A percentile compares a stretch with the other conserved stretches of the same genome.
Evolutionary conservation across 2,113 vertebrate genomes (phyloP).

Genomic region (Muntiacus muntjak): DNA sequence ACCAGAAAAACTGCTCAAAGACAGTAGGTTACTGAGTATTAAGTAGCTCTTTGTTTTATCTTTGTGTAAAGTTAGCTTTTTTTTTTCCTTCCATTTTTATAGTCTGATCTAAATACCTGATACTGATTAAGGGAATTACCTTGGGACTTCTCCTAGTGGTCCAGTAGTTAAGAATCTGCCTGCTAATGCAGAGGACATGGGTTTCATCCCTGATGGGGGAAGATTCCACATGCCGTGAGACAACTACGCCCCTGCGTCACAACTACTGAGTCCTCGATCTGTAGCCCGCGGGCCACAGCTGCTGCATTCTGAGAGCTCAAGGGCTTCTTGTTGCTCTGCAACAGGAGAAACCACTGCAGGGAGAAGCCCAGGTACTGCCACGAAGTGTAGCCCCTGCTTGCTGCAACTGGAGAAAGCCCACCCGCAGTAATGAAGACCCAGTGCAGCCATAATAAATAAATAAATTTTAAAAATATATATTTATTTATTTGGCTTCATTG

Average conservation of each 20-base stretch:
- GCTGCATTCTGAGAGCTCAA: neutral
- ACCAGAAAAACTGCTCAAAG: neutral
- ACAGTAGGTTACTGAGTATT: neutral
- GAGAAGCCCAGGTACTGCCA: neutral
- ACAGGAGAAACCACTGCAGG: neutral
- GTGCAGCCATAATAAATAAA: neutral
- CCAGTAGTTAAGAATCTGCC: neutral
- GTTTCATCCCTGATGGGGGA: neutral
- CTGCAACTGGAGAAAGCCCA: neutral
- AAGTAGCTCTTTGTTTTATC: neutral
- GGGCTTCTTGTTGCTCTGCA: neutral
- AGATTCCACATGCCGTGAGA: neutral
- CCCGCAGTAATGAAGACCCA: neutral
- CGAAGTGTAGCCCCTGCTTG: neutral
- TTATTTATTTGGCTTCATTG: neutral
- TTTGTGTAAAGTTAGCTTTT: neutral
- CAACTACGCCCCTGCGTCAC: accelerated
- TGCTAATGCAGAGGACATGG: neutral
- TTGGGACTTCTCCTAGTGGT: neutral
- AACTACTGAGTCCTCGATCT: neutral
- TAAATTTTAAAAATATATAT: neutral
- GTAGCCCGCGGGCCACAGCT: neutral
- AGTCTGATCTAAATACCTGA: neutral
- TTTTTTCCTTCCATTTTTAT: neutral
- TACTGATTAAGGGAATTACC: neutral